Base-by-base conservation (phyloP, 1,140 invertebrate species). In the Anoplolepis gracilipes region DNA sequence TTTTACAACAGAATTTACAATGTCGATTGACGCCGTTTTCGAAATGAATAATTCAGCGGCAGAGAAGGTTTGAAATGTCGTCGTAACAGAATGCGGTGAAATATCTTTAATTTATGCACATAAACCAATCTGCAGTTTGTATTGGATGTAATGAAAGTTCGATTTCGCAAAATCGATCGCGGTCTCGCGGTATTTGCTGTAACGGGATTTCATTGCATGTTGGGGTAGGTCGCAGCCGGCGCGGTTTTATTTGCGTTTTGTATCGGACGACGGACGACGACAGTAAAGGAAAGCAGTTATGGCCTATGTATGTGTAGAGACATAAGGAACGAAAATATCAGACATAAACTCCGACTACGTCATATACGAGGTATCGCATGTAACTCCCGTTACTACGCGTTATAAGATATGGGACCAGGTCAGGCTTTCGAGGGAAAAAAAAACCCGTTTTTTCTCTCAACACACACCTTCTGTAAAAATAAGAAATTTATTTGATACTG, bases 221-320 rank as follows among this genome's bases (percentile, higher is more conserved):
- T 1, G 16, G 30, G 22, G 19, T 30, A 28, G 19, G 33, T 49
- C 33, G 22, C 39, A 36, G 28, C 22, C 77, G 46, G 39, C 16
- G 65, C 36, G 53, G 8, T 82, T 73, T 82, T 82, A 73, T 55
- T 33, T 57, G 57, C 13, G 13, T 30, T 53, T 72, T 39, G 10
- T 30, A 10, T 46, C 67, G 22, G 59, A 53, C 42, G n/a, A 39
- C 67, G 22, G 59, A 53, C 42, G n/a, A 39, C 64, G 77, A 53
- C 39, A 46, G 73, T 73, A 82, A 82, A 73, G n/a, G 78, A 28
- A 30, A 64, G n/a, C 67, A 59, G 36, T 72, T 82, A 57, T 42
- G 78, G 78, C 53, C 67, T 72, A 73, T 72, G 46, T 39, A 62
- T 22, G 30, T 46, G 25, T 46, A 70, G 49, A 59, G 28, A 42